These are phyloP conservation scores for Mycetomoellerius zeteki DNA, from an alignment of 1,140 invertebrate genomes.

Conservation along the genomic window DNA sequence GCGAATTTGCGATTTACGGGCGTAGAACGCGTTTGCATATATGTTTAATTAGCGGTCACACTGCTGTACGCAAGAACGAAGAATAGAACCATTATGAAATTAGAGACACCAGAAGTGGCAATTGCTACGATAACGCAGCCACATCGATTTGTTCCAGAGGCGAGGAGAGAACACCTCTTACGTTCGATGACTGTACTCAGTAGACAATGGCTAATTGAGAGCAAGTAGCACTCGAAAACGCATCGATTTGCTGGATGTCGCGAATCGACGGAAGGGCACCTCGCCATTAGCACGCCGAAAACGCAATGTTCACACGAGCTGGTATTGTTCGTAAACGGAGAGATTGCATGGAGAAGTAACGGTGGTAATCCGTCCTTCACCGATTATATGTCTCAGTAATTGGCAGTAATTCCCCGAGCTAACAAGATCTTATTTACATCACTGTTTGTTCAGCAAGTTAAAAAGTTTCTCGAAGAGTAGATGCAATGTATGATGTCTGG, in stretches of 20 bases:
- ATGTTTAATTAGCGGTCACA: slow-evolving; percentile 43
- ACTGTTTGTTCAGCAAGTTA: slow-evolving; percentile 1
- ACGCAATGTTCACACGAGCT: slow-evolving; percentile 28
- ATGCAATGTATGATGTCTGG: neutral
- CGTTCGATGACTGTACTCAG: slow-evolving; percentile 8
- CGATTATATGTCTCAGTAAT: slow-evolving; percentile 10
- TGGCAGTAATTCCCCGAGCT: neutral
- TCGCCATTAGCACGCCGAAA: neutral
- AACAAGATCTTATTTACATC: slow-evolving; percentile 2
- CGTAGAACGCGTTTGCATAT: slow-evolving; percentile 4
- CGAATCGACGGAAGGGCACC: neutral
- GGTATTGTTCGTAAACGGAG: slow-evolving; percentile 42
- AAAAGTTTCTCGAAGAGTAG: neutral
- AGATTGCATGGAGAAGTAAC: slow-evolving; percentile 33
- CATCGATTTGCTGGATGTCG: neutral
- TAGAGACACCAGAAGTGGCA: neutral
- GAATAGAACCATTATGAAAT: slow-evolving; percentile 10
- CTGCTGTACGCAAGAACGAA: neutral
- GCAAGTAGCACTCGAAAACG: slow-evolving; percentile 46
- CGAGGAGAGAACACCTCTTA: slow-evolving; percentile 44
- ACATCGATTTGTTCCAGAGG: slow-evolving; percentile 15
- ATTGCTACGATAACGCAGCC: slow-evolving; percentile 26
- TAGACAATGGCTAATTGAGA: slow-evolving; percentile 54
- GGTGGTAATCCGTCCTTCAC: neutral
- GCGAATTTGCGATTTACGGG: neutral